Evolutionary conservation across 2,888 invertebrate species (phyloP).

Genomic region (Acheta domesticus): DNA sequence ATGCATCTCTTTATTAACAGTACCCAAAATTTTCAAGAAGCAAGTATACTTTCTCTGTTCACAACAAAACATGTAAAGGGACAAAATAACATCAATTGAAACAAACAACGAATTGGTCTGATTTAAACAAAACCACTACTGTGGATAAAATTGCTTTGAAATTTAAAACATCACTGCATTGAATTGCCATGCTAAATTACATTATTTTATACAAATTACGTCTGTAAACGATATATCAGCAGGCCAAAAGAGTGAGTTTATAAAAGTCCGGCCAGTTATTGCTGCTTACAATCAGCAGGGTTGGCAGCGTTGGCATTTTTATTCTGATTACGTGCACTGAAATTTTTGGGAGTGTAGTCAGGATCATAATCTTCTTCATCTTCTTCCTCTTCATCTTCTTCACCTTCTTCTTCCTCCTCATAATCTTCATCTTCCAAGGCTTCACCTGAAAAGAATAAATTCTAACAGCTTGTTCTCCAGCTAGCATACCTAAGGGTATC

Average conservation of each 20-base stretch:
- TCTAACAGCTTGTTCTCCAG: background rate
- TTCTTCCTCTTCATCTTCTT: slow-evolving; percentile 45
- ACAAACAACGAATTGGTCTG: slow-evolving; percentile 1
- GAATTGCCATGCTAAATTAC: slow-evolving; percentile 18
- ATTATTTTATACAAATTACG: slow-evolving; percentile 11
- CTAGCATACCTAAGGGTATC: background rate
- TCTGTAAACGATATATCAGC: background rate
- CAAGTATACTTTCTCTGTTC: slow-evolving; percentile 22
- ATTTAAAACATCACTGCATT: background rate
- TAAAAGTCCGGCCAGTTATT: slow-evolving; percentile 49
- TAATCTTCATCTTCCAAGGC: slow-evolving; percentile 65
- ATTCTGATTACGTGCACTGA: slow-evolving; percentile 18
- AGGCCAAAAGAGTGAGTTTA: background rate
- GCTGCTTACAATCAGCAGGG: slow-evolving; percentile 70
- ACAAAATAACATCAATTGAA: slow-evolving; percentile 1
- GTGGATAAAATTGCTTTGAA: background rate
- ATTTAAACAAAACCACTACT: slow-evolving; percentile 1
- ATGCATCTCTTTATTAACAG: slow-evolving; percentile 36
- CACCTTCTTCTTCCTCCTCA: slow-evolving; percentile 44
- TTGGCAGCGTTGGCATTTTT: slow-evolving; percentile 40
- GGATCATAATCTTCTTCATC: slow-evolving; percentile 61
- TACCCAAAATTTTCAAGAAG: slow-evolving; percentile 34
- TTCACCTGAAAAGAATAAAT: slow-evolving; percentile 44
- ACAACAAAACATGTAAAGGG: slow-evolving; percentile 26
- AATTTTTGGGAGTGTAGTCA: slow-evolving; percentile 49